Conservation (phyloP, 2,113 vertebrate genomes). For the Salvelinus fontinalis region DNA sequence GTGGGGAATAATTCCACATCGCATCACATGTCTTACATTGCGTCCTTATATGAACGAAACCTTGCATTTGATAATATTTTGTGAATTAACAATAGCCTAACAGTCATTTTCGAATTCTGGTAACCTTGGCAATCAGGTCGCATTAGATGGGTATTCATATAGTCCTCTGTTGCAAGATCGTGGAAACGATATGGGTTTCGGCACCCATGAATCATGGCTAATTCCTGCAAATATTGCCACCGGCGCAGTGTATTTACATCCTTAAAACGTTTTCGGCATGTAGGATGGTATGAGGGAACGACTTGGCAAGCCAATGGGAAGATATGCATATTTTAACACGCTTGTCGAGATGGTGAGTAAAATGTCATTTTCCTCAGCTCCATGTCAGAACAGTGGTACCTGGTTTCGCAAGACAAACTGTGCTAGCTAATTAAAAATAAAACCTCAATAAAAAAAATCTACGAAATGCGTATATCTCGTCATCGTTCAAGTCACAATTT, state of each 20-base stretch:
- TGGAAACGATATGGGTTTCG: slow-evolving; percentile 61
- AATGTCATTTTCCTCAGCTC: slow-evolving; percentile 29
- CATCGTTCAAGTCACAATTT: not conserved
- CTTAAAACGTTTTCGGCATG: slow-evolving; percentile 16
- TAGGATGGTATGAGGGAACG: slow-evolving; percentile 39
- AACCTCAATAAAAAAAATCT: not conserved
- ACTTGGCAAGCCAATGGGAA: slow-evolving; percentile 54
- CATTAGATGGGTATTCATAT: slow-evolving; percentile 33
- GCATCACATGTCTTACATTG: slow-evolving; percentile 63
- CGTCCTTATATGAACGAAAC: slow-evolving; percentile 49
- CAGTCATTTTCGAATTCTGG: slow-evolving; percentile 5
- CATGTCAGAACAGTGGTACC: slow-evolving; percentile 29
- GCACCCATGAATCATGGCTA: slow-evolving; percentile 33
- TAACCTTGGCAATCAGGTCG: slow-evolving; percentile 14
- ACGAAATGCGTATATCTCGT: not conserved
- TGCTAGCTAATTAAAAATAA: slow-evolving; percentile 45
- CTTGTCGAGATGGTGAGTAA: slow-evolving; percentile 71
- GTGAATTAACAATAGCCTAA: slow-evolving; percentile 4
- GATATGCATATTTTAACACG: slow-evolving; percentile 60
- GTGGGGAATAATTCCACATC: slow-evolving; percentile 70
- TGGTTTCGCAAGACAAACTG: slow-evolving; percentile 23
- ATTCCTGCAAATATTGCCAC: slow-evolving; percentile 48
- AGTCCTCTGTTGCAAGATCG: slow-evolving; percentile 34
- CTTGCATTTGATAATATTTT: slow-evolving; percentile 29
- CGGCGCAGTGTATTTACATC: slow-evolving; percentile 45